Evolutionary conservation across 2,888 invertebrate species (phyloP).

Genomic region (Caenorhabditis panamensis): DNA sequence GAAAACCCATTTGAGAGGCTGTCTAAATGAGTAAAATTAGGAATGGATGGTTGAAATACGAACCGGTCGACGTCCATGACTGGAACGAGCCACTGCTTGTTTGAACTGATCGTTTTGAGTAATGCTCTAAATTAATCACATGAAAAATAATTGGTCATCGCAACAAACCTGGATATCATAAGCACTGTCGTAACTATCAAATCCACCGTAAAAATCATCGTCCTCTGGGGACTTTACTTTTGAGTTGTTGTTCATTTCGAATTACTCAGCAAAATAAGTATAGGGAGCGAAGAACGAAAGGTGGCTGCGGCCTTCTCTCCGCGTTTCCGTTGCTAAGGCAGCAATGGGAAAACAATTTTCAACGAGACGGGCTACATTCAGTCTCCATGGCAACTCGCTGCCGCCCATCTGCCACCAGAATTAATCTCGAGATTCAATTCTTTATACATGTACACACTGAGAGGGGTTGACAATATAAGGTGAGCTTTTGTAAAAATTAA

Average conservation of each 20-base stretch:
- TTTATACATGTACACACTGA: conserved; percentile 45
- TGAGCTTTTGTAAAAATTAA: conserved; percentile 3
- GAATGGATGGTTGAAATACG: no score
- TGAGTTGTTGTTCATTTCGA: conserved; percentile 21
- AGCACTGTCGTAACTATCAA: conserved; percentile 79
- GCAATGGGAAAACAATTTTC: conserved; percentile 18
- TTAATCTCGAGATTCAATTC: conserved; percentile 33
- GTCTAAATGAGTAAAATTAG: conserved; percentile 28
- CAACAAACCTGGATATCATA: conserved; percentile 77
- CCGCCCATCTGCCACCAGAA: neutral
- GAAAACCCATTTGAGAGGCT: conserved; percentile 57
- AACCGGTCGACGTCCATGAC: conserved; percentile 87
- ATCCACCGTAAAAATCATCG: conserved; percentile 80
- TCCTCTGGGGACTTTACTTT: conserved; percentile 16
- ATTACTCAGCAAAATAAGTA: neutral
- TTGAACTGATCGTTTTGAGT: conserved; percentile 88
- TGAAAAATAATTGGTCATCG: neutral
- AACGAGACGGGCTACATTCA: neutral
- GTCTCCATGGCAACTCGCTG: conserved; percentile 17
- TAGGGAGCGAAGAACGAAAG: neutral
- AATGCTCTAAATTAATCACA: conserved; percentile 83
- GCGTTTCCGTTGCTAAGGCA: conserved; percentile 13
- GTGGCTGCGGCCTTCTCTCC: neutral
- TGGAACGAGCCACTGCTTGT: conserved; percentile 86
- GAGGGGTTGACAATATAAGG: neutral